Evolutionary conservation across 2,113 vertebrate genomes (phyloP).

Genomic region (Malaclemys terrapin): DNA sequence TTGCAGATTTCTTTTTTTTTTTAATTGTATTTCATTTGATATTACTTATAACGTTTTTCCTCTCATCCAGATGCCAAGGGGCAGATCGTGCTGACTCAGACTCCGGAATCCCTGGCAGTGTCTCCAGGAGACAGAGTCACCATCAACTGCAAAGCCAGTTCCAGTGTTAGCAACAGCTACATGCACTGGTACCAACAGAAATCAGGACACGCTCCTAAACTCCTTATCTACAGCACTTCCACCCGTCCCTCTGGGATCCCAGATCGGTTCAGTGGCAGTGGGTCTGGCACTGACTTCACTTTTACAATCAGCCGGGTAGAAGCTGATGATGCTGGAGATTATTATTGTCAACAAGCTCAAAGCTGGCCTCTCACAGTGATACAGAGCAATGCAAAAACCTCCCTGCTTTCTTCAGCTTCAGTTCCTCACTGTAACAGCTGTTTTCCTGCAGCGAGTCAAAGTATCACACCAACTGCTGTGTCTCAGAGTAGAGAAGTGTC

Average conservation of each 20-base stretch:
- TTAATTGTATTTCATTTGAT: not conserved
- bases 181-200: not conserved
- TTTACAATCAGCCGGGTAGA: not conserved
- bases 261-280: not conserved
- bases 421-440: no score
- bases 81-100: not conserved
- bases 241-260: not conserved
- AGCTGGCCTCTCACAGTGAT: not conserved
- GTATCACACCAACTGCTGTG: no score
- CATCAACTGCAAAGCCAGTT: not conserved
- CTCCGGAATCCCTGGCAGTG: not conserved
- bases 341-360: not conserved
- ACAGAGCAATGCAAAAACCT: not conserved
- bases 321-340: not conserved
- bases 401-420: no score
- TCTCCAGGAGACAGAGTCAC: not conserved
- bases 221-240: fast-evolving
- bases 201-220: not conserved
- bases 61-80: not conserved
- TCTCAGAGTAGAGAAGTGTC: no score
- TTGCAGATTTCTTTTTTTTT: no score
- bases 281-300: not conserved
- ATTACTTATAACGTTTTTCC: not conserved
- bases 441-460: no score
- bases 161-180: not conserved